Conservation (phyloP, 2,888 invertebrate genomes). For the Rotaria socialis region DNA sequence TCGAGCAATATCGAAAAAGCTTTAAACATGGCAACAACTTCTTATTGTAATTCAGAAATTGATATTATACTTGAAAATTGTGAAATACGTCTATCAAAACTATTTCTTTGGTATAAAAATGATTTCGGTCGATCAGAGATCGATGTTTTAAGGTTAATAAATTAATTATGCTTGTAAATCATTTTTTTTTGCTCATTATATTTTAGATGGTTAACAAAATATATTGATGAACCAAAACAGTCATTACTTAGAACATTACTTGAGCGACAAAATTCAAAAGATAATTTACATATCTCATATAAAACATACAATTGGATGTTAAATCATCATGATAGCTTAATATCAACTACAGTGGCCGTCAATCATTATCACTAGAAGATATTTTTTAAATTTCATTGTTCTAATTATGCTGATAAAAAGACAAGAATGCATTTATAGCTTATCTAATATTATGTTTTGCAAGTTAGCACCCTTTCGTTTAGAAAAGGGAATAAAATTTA, state of each 20-base stretch:
- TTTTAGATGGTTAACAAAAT: slow-evolving; percentile 24
- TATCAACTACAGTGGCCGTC: background rate
- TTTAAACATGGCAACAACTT: slow-evolving; percentile 33
- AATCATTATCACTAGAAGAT: background rate
- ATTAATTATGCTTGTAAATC: background rate
- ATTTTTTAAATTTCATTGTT: background rate
- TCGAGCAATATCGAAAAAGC: slow-evolving; percentile 37
- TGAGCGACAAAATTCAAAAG: background rate
- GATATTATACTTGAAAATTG: slow-evolving; percentile 16
- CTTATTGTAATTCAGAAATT: slow-evolving; percentile 41
- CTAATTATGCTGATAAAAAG: background rate
- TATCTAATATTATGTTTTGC: background rate
- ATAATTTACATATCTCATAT: background rate
- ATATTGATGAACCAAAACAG: slow-evolving; percentile 34
- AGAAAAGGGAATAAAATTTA: background rate
- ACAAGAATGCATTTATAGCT: background rate
- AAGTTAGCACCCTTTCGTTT: background rate
- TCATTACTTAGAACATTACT: background rate
- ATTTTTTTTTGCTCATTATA: background rate
- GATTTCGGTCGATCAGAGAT: slow-evolving; percentile 38
- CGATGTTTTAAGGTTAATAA: background rate
- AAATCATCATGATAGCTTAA: background rate
- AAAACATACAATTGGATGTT: slow-evolving; percentile 26
- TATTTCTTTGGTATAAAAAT: slow-evolving; percentile 42
- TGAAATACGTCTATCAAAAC: slow-evolving; percentile 36